Base-by-base conservation (phyloP, 1,140 invertebrate species). In the Zophobas morio region DNA sequence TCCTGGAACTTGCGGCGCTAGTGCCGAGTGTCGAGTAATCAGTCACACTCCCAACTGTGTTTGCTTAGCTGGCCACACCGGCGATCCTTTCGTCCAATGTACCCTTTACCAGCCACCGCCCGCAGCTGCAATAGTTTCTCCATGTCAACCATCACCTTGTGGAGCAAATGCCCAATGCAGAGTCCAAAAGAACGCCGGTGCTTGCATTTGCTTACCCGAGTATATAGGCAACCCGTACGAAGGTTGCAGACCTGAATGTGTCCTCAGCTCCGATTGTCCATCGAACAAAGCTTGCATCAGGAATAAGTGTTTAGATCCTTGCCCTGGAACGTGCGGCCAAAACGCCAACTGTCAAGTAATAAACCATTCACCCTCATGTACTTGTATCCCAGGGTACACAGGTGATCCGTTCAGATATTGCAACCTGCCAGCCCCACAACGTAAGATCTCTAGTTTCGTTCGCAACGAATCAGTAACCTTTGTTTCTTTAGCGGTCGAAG, bases 331-430 rank as follows among this genome's bases (percentile, higher is more conserved):
- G 39, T 96, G 94, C 86, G 94, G 94, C 6, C 89, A 92, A 74
- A 95, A 95, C 87, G 94, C 95, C 3, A 86, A 94, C 77, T 97
- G 96, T 85, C 91, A 93, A 81, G 93, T 96, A 0, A 90, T 94
- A 6, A 93, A 95, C 83, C 95, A 96, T 86, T 92, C 94, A 79
- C 94, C 95, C 0, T 90, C 92, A 2, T 96, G 95, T 83, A 93
- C 91, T 3, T 96, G 95, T 85, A 86, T 89, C 46, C 81, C 88
- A 74, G 93, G 92, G 72, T 94, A 91, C 80, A 92, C 92, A 34
- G 95, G 95, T 35, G 90, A 92, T 87, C 90, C 91, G 4, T 91
- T 90, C 85, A 87, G 88, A 78, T 87, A 86, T 71, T 93, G 90
- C 79, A 85, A 75, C 82, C 80, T 83, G 33, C 73, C 1, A 88